Base-by-base conservation (phyloP, 2,888 invertebrate genomes). In the Melanostoma scalare region DNA sequence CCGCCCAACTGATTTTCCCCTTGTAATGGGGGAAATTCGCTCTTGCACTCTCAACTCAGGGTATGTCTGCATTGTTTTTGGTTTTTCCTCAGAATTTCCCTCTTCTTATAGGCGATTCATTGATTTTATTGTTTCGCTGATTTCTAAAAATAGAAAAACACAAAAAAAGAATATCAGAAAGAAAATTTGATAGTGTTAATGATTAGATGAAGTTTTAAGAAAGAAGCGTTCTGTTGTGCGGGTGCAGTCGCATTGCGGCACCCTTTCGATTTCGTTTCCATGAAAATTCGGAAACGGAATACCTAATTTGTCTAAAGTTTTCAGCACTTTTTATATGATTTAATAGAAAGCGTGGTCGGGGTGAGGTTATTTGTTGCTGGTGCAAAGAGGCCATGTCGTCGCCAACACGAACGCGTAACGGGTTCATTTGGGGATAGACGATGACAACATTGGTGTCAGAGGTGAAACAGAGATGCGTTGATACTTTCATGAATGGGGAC, bases 301-400 rank as follows among this genome's bases (percentile, higher is more conserved):
- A n/a, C n/a, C n/a, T n/a, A 20, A 75, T 79, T 75, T 61, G 55
- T 84, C 79, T 74, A 84, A 84, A 84, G 79, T 84, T 84, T 84
- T 84, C 82, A 78, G 56, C 78, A 61, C 71, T 61, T 73, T 73
- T 20, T 20, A 20, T 20, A 67, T 79, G 67, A 68, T 73, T 79
- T 79, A 60, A 67, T 40, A 69, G 53, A 60, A 38, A 68, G 58
- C 60, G 8, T 42, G n/a, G 35, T 9, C 36, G 42, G 0, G 10
- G 20, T 1, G 44, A 8, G 60, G 31, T 8, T n/a, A n/a, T 38
- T 36, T 40, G 30, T 40, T 53, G 67, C 30, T 10, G 52, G 38
- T 53, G 6, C 10, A 33, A 40, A 8, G 30, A 63, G 50, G 42
- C 42, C 67, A 42, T 35, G 4, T 31, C 52, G 33, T 53, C 10